Evolutionary conservation across 2,797 vertebrate species (phyloP).

Genomic region (Heteromormyrus szaboi): DNA sequence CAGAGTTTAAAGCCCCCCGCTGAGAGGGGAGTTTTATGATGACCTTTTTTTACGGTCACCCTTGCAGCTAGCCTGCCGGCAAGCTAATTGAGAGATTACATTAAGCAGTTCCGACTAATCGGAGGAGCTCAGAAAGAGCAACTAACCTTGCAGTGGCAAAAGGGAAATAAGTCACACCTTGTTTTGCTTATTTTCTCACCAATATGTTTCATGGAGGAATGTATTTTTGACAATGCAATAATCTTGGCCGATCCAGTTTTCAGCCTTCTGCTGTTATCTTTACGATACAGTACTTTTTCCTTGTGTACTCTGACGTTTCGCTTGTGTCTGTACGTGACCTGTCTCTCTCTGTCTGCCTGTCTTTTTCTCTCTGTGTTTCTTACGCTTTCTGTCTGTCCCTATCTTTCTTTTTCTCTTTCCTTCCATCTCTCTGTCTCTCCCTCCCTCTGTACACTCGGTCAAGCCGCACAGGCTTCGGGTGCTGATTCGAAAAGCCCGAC

Average conservation of each 20-base stretch:
- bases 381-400: not conserved
- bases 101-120: not conserved
- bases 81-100: constrained; percentile 3
- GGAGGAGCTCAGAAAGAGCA: not conserved
- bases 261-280: not conserved
- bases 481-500: not conserved
- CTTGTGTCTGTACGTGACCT: not conserved
- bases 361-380: not conserved
- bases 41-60: not conserved
- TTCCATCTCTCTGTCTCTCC: not conserved
- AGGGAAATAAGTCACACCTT: not conserved
- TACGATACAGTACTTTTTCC: not conserved
- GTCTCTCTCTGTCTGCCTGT: not conserved
- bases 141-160: not conserved
- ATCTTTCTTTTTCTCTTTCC: not conserved
- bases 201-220: not conserved
- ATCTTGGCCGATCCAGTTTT: not conserved
- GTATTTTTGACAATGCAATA: constrained; percentile 10
- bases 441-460: not conserved
- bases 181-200: not conserved
- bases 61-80: not conserved
- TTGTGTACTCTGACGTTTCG: not conserved
- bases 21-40: not conserved
- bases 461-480: not conserved
- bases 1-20: not conserved